These are phyloP conservation scores for Eupleurogrammus muticus DNA, from an alignment of 2,797 vertebrate species.

Conservation along the genomic window DNA sequence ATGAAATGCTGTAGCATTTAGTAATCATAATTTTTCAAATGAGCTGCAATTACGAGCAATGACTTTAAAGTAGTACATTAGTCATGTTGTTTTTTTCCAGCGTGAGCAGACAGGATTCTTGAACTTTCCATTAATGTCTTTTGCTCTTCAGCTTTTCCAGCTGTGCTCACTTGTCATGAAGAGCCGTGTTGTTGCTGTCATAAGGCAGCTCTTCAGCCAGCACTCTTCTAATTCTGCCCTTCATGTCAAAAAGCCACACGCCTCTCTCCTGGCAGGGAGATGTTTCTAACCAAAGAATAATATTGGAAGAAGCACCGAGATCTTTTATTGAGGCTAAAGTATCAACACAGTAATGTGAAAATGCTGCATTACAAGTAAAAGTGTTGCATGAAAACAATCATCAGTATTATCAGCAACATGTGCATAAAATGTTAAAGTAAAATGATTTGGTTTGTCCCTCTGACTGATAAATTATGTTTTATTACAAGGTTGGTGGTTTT, in stretches of 20 bases:
- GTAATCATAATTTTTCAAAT: constrained; percentile 51
- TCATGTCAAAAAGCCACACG: constrained; percentile 39
- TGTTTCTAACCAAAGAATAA: constrained; percentile 35
- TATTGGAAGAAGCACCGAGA: no score
- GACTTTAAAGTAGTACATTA: constrained; percentile 24
- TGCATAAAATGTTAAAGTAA: no score
- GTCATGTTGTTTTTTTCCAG: constrained; percentile 29
- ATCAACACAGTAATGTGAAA: no score
- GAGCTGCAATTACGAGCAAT: constrained; percentile 21
- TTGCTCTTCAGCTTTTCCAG: constrained; percentile 33
- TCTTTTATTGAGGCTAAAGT: no score
- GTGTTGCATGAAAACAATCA: no score
- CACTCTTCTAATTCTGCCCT: constrained; percentile 26
- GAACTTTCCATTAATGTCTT: constrained; percentile 55
- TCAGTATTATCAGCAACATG: no score
- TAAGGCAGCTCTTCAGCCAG: constrained; percentile 39
- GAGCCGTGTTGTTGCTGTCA: constrained; percentile 15
- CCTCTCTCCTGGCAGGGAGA: constrained; percentile 27
- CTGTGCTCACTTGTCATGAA: constrained; percentile 38
- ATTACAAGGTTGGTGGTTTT: no score
- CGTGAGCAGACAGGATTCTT: constrained; percentile 15
- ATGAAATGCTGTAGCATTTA: constrained; percentile 37
- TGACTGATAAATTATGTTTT: no score
- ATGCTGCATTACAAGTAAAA: no score
- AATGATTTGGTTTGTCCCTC: no score